phyloP scores from a whole-genome alignment of 2,888 invertebrate genomes.

The Aphidius colemani region DNA sequence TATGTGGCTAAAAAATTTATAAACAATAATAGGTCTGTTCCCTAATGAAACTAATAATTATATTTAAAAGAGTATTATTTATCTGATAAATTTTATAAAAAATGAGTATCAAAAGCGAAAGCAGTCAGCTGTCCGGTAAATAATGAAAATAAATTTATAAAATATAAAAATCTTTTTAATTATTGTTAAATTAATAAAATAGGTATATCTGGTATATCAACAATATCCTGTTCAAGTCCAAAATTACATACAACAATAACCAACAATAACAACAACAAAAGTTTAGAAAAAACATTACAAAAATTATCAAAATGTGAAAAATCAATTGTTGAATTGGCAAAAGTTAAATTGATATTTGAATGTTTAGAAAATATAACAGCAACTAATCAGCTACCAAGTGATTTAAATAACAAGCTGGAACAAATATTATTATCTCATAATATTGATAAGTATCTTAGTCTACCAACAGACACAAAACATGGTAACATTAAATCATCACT shows the following conservation, averaged over 20 bases:
- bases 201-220: constrained; percentile 48
- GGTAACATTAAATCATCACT: constrained; percentile 40
- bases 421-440: constrained; percentile 41
- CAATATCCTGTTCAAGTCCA: constrained; percentile 44
- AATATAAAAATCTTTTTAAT: background rate
- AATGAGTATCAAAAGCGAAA: constrained; percentile 26
- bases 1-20: no score
- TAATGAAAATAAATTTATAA: background rate
- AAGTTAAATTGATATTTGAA: constrained; percentile 43
- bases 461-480: constrained; percentile 39
- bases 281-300: constrained; percentile 23
- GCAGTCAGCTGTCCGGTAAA: constrained; percentile 45
- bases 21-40: no score
- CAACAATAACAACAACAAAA: background rate
- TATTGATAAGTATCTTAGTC: constrained; percentile 44
- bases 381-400: constrained; percentile 32
- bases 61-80: no score
- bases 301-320: constrained; percentile 38
- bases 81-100: no score
- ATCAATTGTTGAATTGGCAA: constrained; percentile 41
- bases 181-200: constrained; percentile 17
- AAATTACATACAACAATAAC: constrained; percentile 5
- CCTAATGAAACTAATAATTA: no score
- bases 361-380: constrained; percentile 41
- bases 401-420: constrained; percentile 41